Evolutionary conservation across 2,888 invertebrate species (phyloP), one percentile per base, ranked within the genome.

Genomic region (Azorinus chamasolen): DNA sequence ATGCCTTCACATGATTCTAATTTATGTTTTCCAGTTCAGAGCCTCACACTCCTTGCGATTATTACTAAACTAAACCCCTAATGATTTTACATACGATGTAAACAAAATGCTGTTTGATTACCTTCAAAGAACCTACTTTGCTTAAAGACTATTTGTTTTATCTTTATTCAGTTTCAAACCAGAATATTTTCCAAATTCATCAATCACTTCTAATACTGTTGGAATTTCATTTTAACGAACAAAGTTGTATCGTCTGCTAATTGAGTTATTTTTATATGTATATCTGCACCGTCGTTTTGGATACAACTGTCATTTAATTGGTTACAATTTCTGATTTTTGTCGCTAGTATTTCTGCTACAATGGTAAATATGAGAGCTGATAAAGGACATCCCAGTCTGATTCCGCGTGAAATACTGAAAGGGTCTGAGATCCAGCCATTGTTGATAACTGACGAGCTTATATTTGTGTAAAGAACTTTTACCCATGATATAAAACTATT

Each of bases 211-310:
- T 18, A 45, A 12, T 24, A 48, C 48, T 24, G 39, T 41, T 50
- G 37, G 18, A 57, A 58, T 37, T 14, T 54, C 54, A n/a, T 25
- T 27, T 24, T 43, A 12, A 57, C 32, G 50, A 41, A 41, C 18
- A 59, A 20, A 5, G 57, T 59, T 25, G 51, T 59, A 27, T 68
- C 59, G 50, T 68, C 68, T 6, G 68, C 68, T 18, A 37, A 50
- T 53, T 45, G 58, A 37, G 32, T 51, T 20, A 32, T 32, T 32
- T 32, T 32, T 32, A 32, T 4, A 10, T 32, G 32, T 32, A 32
- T 32, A 32, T 32, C 10, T 32, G 32, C 32, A 32, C 10, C 10
- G 10, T 32, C 32, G 4, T 32, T 32, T 32, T 32, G 4, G 16
- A 32, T 32, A 32, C 32, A 32, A 6, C 4, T 32, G 32, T 10